A percentile compares a stretch with the other conserved stretches of the same genome.
Evolutionary conservation across 2,888 invertebrate species (phyloP).

Genomic region (Herminia tarsipennalis): DNA sequence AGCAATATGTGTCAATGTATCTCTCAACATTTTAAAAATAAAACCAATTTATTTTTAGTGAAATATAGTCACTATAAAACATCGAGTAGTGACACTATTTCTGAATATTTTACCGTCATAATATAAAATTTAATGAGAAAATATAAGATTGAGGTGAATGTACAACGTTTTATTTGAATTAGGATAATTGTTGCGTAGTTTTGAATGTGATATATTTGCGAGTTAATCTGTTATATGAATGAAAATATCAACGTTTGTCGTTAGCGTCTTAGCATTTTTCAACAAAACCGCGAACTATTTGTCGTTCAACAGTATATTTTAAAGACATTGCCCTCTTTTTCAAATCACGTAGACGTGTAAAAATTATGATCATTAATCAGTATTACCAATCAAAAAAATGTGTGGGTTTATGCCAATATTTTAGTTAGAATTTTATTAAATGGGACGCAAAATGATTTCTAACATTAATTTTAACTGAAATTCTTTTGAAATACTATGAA

Average conservation of each 20-base stretch:
- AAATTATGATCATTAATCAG: constrained; percentile 5
- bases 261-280: constrained; percentile 10
- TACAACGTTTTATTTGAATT: not conserved
- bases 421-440: not conserved
- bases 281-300: not conserved
- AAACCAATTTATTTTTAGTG: constrained; percentile 18
- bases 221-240: constrained; percentile 19
- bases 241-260: constrained; percentile 19
- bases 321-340: too few relatives aligned
- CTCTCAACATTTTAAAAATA: constrained; percentile 23
- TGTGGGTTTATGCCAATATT: not conserved
- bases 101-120: constrained; percentile 24
- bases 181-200: constrained; percentile 14
- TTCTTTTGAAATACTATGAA: too few relatives aligned
- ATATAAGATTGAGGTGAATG: constrained; percentile 1
- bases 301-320: not conserved
- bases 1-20: constrained; percentile 30
- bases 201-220: constrained; percentile 16
- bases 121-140: constrained; percentile 23
- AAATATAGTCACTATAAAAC: constrained; percentile 27
- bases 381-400: not conserved
- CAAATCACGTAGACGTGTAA: not conserved
- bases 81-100: constrained; percentile 14
- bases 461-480: not conserved
- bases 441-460: not conserved